A percentile compares a stretch with the other conserved stretches of the same genome.
These are phyloP conservation scores for Apamea sordens DNA, from an alignment of 2,888 invertebrate genomes.

Conservation along the genomic window DNA sequence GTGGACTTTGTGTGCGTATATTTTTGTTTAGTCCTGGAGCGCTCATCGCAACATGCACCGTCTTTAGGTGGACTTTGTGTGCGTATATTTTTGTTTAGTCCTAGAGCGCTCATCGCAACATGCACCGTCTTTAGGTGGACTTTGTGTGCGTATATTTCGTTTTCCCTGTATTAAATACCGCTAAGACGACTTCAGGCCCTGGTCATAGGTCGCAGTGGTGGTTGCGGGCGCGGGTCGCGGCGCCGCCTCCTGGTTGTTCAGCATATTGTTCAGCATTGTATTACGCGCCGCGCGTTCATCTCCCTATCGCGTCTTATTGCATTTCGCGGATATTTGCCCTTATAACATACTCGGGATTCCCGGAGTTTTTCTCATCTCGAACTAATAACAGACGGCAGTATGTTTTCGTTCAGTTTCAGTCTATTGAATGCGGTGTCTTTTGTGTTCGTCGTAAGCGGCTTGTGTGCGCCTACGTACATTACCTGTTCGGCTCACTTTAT, in stretches of 20 bases:
- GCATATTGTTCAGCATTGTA: constrained; percentile 56
- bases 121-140: background rate
- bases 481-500: constrained; percentile 17
- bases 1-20: background rate
- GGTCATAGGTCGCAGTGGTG: background rate
- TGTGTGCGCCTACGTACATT: constrained; percentile 10
- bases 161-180: background rate
- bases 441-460: constrained; percentile 42
- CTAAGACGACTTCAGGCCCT: constrained; percentile 3
- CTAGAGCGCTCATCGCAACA: background rate
- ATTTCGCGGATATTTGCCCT: constrained; percentile 63
- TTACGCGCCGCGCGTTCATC: constrained; percentile 27
- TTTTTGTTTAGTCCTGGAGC: no score
- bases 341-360: constrained; percentile 59
- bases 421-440: constrained; percentile 35
- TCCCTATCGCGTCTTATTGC: constrained; percentile 56
- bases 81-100: no score
- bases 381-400: constrained; percentile 56
- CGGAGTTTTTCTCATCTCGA: constrained; percentile 38
- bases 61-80: background rate
- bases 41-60: background rate
- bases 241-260: constrained; percentile 27
- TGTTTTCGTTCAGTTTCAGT: constrained; percentile 38
- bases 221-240: constrained; percentile 3
- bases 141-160: background rate